phyloP scores from a whole-genome alignment of 2,888 invertebrate species.

The Hybos culiciformis region DNA sequence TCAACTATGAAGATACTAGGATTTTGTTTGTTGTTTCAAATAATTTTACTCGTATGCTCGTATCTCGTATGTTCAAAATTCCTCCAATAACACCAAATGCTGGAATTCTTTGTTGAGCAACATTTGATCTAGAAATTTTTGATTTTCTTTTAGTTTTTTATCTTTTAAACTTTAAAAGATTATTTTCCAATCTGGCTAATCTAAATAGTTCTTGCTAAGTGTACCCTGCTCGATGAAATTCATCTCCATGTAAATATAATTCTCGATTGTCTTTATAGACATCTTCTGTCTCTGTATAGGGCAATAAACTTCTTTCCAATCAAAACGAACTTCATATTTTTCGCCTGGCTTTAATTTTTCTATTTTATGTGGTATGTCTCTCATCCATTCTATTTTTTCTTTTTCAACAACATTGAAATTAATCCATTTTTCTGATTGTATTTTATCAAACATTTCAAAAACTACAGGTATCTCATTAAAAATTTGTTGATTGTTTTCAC shows the following conservation, averaged over 20 bases:
- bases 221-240: slow-evolving; percentile 83
- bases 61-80: slow-evolving; percentile 59
- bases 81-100: slow-evolving; percentile 70
- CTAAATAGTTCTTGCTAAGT: slow-evolving; percentile 77
- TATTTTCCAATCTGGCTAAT: slow-evolving; percentile 51
- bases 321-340: slow-evolving; percentile 67
- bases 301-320: slow-evolving; percentile 65
- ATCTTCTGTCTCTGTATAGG: slow-evolving; percentile 50
- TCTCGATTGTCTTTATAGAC: slow-evolving; percentile 42
- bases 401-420: slow-evolving; percentile 77
- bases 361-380: slow-evolving; percentile 46
- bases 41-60: too few species aligned
- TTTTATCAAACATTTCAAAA: slow-evolving; percentile 44
- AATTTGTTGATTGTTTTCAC: not conserved
- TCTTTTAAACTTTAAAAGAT: too few species aligned
- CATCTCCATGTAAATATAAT: slow-evolving; percentile 86
- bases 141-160: too few species aligned
- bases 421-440: slow-evolving; percentile 57
- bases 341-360: slow-evolving; percentile 42
- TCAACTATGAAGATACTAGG: too few species aligned
- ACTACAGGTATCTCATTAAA: slow-evolving; percentile 21
- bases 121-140: slow-evolving; percentile 41
- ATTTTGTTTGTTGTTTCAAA: too few species aligned
- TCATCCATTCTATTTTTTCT: slow-evolving; percentile 83
- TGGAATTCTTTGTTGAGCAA: slow-evolving; percentile 71